Percentiles rank a stretch among this genome's conserved stretches.
phyloP scores from a whole-genome alignment of 2,797 vertebrate species.

The Scolopax rusticola region DNA sequence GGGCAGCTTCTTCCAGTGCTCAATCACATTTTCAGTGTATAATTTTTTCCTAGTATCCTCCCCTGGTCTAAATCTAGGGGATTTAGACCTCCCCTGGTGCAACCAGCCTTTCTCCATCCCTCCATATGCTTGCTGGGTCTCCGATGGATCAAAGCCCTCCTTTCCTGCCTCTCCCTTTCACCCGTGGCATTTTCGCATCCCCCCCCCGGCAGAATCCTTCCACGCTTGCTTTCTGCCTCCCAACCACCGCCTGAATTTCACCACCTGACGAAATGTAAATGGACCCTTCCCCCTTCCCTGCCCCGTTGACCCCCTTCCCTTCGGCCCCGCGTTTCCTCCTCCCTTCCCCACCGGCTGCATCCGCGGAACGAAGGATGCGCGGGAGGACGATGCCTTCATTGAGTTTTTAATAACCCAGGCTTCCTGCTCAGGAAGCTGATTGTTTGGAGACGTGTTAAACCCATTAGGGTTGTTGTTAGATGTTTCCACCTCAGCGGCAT shows the following conservation, averaged over 20 bases:
- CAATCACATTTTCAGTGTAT: neutral
- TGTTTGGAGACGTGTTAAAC: neutral
- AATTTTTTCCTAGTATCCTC: neutral
- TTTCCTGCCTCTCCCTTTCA: neutral
- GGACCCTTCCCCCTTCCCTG: too few relatives aligned
- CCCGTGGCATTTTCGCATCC: fast-evolving
- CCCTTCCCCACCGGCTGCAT: neutral
- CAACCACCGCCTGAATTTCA: neutral
- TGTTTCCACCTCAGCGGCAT: neutral
- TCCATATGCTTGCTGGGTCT: fast-evolving
- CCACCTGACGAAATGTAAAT: fast-evolving
- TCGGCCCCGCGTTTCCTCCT: fast-evolving
- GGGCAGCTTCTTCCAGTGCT: neutral
- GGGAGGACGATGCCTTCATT: neutral
- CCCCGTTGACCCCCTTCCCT: neutral
- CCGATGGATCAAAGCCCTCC: too few relatives aligned
- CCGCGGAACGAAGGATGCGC: fast-evolving
- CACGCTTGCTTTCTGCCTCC: fast-evolving
- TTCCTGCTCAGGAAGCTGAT: constrained; percentile 41
- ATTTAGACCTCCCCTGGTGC: neutral
- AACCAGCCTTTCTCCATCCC: neutral
- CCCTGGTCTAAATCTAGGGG: too few relatives aligned
- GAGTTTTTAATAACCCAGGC: neutral
- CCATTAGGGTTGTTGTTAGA: neutral
- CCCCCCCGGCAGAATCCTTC: neutral